Evolutionary conservation across 2,888 invertebrate genomes (phyloP), one percentile per base, ranked within the genome.

Genomic region (Tachystola acroxantha): DNA sequence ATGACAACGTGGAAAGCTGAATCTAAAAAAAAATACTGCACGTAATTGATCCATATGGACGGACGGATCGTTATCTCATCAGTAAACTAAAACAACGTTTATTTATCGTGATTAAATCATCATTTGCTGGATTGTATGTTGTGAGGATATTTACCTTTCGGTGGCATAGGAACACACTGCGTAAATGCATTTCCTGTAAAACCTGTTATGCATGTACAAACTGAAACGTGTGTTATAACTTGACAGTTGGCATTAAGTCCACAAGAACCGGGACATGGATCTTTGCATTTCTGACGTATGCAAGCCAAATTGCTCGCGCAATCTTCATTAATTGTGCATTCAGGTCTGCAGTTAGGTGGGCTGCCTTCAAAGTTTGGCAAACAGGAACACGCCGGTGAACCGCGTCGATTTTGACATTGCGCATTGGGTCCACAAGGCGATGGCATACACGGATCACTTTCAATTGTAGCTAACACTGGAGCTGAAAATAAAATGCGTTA

Each of bases 181-280:
- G 80, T 85, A 57, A 91, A 91, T 7, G 91, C 90, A 64, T 91
- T 91, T 44, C 92, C 92, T 28, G 88, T 88, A 55, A 79, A 89
- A 27, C 88, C 89, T 9, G 80, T 70, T 2, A 79, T 72, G 42
- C 92, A 92, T 10, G 88, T 79, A 62, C 92, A 92, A 10, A 89
- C 81, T 2, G 92, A 90, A 10, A 88, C 79, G 57, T 92, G 92
- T 50, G 89, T 90, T 42, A 89, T 81, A 13, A 91, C 90, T 54
- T 76, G 80, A 57, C 91, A 89, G 45, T 88, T 64, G 25, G 92
- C 88, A 44, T 82, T 78, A 36, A 89, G 57, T 42, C 92, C 91
- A 62, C 92, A 93, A 1, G 91, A 90, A 14, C 92, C 92, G n/a
- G 90, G 90, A 53, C 93, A 93, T 0, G 92, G 92, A 57, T 92